Percentiles rank a stretch among this genome's conserved stretches.
phyloP scores from a whole-genome alignment of 2,113 vertebrate species.

The Sinocyclocheilus maitianheensis region DNA sequence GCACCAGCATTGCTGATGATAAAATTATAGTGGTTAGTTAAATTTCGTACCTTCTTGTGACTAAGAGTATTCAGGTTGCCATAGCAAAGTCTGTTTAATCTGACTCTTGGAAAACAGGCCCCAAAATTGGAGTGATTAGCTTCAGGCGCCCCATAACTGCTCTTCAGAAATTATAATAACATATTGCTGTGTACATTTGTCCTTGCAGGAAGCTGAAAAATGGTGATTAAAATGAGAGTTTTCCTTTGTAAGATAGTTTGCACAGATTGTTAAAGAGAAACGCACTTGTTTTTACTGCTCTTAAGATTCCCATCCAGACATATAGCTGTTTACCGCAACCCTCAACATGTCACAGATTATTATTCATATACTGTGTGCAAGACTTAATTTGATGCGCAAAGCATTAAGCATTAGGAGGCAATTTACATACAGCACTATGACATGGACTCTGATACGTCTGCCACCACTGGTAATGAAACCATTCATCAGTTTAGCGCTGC shows the following conservation, averaged over 20 bases:
- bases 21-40: slow-evolving; percentile 52
- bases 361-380: slow-evolving; percentile 27
- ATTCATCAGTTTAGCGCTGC: slow-evolving; percentile 45
- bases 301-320: not conserved
- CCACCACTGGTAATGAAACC: slow-evolving; percentile 51
- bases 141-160: slow-evolving; percentile 24
- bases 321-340: slow-evolving; percentile 1
- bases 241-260: not conserved
- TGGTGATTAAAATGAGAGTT: not conserved
- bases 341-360: slow-evolving; percentile 10
- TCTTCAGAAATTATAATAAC: slow-evolving; percentile 29
- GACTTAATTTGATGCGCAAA: slow-evolving; percentile 33
- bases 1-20: slow-evolving; percentile 45
- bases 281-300: not conserved
- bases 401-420: slow-evolving; percentile 36
- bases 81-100: slow-evolving; percentile 53
- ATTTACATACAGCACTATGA: slow-evolving; percentile 34
- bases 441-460: slow-evolving; percentile 34
- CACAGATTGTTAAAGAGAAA: not conserved
- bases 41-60: slow-evolving; percentile 45
- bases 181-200: slow-evolving; percentile 18
- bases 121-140: slow-evolving; percentile 42
- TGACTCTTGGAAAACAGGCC: slow-evolving; percentile 35
- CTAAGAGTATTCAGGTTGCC: slow-evolving; percentile 47
- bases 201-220: not conserved